These are phyloP conservation scores for Zeus faber DNA, from an alignment of 2,113 vertebrate species.

Conservation along the genomic window DNA sequence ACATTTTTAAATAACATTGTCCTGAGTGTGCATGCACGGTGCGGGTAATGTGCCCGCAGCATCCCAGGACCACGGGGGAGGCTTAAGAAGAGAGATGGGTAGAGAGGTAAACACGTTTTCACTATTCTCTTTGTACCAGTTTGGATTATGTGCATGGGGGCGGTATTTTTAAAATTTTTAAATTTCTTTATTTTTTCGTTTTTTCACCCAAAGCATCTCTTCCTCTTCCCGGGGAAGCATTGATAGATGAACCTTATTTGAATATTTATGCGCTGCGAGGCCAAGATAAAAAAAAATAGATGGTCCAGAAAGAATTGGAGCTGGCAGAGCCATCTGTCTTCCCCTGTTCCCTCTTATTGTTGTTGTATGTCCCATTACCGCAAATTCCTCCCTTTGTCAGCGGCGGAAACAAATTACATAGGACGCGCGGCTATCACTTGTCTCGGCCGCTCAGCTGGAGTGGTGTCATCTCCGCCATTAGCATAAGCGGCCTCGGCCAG, in stretches of 20 bases:
- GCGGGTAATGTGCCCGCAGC: conserved; percentile 64
- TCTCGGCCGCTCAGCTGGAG: conserved; percentile 52
- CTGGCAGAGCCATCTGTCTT: conserved; percentile 86
- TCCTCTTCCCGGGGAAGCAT: conserved; percentile 39
- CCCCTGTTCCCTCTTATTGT: conserved; percentile 58
- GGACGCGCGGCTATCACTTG: conserved; percentile 57
- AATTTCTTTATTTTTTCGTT: conserved; percentile 43
- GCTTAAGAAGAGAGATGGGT: conserved; percentile 25
- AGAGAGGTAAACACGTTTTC: conserved; percentile 32
- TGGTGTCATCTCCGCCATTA: conserved; percentile 45
- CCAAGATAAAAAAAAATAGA: conserved; percentile 84
- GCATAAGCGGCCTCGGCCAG: no score
- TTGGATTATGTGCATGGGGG: conserved; percentile 29
- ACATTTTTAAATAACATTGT: conserved; percentile 14
- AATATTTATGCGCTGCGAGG: conserved; percentile 68
- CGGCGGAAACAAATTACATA: conserved; percentile 59
- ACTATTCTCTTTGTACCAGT: conserved; percentile 42
- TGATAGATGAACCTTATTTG: conserved; percentile 71
- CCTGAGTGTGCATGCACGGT: conserved; percentile 47
- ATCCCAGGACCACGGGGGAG: conserved; percentile 39
- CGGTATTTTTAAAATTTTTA: no score
- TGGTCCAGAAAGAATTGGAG: conserved; percentile 77
- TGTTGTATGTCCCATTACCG: conserved; percentile 62
- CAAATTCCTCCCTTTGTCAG: conserved; percentile 68
- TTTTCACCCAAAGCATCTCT: conserved; percentile 56